phyloP scores from a whole-genome alignment of 2,113 vertebrate species.

The Gallinago jamesoni region DNA sequence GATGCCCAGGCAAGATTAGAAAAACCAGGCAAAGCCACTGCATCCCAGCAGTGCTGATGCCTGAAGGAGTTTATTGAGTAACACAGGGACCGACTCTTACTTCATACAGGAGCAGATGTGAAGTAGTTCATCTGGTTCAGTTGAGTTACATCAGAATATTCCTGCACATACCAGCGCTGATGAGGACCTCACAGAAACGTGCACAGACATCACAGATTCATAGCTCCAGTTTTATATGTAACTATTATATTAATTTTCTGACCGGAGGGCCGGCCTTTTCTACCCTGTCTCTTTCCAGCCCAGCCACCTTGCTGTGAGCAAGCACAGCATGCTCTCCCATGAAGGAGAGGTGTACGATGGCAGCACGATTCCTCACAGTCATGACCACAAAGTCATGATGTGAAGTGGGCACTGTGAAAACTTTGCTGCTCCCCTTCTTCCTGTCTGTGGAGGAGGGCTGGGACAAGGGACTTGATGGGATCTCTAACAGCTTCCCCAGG shows the following conservation, averaged over 20 bases:
- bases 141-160: background rate
- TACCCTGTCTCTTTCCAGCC: background rate
- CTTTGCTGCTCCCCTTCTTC: background rate
- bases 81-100: background rate
- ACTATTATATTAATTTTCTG: background rate
- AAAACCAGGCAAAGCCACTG: background rate
- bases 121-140: background rate
- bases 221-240: background rate
- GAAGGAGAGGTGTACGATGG: background rate
- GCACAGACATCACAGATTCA: rapidly evolving
- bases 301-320: background rate
- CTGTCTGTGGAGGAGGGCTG: background rate
- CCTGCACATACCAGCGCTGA: background rate
- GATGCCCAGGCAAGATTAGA: background rate
- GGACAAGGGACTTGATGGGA: background rate
- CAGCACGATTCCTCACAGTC: rapidly evolving
- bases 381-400: background rate
- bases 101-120: background rate
- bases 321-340: rapidly evolving
- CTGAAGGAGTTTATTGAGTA: background rate
- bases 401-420: background rate
- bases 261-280: background rate
- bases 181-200: background rate
- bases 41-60: background rate
- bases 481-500: background rate